phyloP scores from a whole-genome alignment of 1,140 invertebrate genomes.

The Drosophila lini region DNA sequence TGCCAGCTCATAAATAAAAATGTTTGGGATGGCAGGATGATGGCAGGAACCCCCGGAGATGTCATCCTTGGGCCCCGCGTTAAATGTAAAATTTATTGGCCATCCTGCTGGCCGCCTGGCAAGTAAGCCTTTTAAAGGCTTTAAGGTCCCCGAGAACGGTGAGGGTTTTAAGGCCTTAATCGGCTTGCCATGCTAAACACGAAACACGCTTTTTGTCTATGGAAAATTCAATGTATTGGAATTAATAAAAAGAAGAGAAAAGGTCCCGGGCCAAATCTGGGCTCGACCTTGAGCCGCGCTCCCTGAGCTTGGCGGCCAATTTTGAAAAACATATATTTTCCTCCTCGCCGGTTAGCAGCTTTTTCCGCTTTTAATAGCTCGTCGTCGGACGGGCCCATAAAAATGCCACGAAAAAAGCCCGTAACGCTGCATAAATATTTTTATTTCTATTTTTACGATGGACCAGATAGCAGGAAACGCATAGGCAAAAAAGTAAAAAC shows the following conservation, averaged over 20 bases:
- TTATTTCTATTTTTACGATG: slow-evolving; percentile 80
- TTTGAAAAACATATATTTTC: slow-evolving; percentile 50
- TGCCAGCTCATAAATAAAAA: slow-evolving; percentile 78
- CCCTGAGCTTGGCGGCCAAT: slow-evolving; percentile 49
- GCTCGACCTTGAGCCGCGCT: slow-evolving; percentile 40
- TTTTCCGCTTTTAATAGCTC: slow-evolving; percentile 69
- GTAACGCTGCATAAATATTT: slow-evolving; percentile 75
- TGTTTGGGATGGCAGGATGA: background rate
- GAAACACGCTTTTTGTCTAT: slow-evolving; percentile 73
- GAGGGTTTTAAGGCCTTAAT: slow-evolving; percentile 56
- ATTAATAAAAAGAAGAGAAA: slow-evolving; percentile 63
- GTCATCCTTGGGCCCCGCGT: slow-evolving; percentile 26
- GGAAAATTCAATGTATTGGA: slow-evolving; percentile 79
- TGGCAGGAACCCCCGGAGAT: slow-evolving; percentile 1
- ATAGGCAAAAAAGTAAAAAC: slow-evolving; percentile 8
- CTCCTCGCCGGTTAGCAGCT: slow-evolving; percentile 15
- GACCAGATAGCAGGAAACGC: slow-evolving; percentile 46
- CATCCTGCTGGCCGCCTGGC: slow-evolving; percentile 25
- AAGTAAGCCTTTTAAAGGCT: slow-evolving; percentile 65
- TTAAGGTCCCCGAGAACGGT: slow-evolving; percentile 38
- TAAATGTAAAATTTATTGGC: slow-evolving; percentile 54
- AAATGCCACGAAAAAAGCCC: slow-evolving; percentile 25
- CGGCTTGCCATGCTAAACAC: slow-evolving; percentile 72
- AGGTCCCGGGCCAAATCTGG: slow-evolving; percentile 47
- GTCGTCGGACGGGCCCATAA: slow-evolving; percentile 51